These are phyloP conservation scores for Rattus norvegicus DNA, from an alignment of 2,113 vertebrate genomes.

Conservation along the genomic window DNA sequence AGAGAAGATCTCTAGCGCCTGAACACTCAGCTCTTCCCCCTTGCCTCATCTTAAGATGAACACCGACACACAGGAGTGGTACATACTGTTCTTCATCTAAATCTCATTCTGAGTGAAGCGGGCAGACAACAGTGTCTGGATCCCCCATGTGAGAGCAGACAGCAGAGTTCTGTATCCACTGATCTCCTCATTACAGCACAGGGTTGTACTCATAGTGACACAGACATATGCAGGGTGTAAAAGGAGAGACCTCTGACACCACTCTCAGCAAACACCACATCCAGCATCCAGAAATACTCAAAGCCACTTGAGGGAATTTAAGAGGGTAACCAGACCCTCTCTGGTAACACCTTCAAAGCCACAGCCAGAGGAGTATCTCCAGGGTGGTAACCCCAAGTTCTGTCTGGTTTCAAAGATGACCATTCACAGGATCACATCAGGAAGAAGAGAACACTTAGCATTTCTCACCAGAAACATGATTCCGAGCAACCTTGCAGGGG, in stretches of 20 bases:
- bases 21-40: neutral
- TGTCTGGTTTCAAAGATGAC: neutral
- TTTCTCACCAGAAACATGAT: neutral
- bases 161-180: neutral
- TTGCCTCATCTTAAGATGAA: neutral
- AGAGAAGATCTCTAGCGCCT: neutral
- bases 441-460: accelerated
- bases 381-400: too few species aligned
- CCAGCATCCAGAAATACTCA: neutral
- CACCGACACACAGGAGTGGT: accelerated
- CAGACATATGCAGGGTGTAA: accelerated
- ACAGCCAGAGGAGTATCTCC: neutral
- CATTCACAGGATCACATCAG: neutral
- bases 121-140: neutral
- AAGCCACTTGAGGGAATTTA: neutral
- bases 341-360: neutral
- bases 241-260: neutral
- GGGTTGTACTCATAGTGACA: accelerated
- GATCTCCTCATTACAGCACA: neutral
- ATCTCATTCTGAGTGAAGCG: neutral
- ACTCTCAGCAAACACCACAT: accelerated
- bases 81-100: neutral
- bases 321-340: neutral
- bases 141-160: neutral
- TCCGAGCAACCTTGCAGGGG: accelerated